Evolutionary conservation across 2,888 invertebrate genomes (phyloP), one percentile per base, ranked within the genome.

Genomic region (Cosmorhoe ocellata): DNA sequence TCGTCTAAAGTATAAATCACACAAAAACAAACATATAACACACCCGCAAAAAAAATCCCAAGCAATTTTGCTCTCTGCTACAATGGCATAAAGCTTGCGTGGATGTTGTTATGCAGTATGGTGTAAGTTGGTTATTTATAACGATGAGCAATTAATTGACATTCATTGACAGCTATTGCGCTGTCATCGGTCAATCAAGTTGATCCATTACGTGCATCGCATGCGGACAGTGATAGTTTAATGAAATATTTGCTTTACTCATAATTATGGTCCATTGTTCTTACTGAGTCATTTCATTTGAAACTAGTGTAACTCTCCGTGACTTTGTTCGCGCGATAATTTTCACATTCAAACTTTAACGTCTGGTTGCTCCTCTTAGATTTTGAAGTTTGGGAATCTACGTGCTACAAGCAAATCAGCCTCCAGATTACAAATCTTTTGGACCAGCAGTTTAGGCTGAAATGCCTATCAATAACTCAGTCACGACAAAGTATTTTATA

Each of bases 71-170:
- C 12, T 12, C n/a, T 12, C 24, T 56, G 41, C 24, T 7, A 0
- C 10, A 12, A 18, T 10, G 7, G 22, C 10, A 6, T 45, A 39
- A 33, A n/a, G 33, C 27, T 22, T 1, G 13, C 28, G 2, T 14
- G 7, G 27, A 28, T 0, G 31, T 6, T 54, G 42, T 28, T 26
- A 6, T n/a, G 14, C 12, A 18, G 41, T 32, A 27, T 31, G 6
- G 10, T 0, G 26, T 2, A 24, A 42, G 26, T 49, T 55, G 44
- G 51, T 51, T 41, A 38, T 51, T 44, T 51, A 42, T 69, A 70
- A 71, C 76, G 75, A 71, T 65, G 66, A 69, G 58, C 70, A 75
- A 79, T 79, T 79, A 80, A 81, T 79, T 79, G 75, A 74, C 74
- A 76, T 74, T 72, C 69, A 76, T 77, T 78, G 76, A 76, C 71